Evolutionary conservation across 1,140 invertebrate genomes (phyloP), one percentile per base, ranked within the genome.

Genomic region (Pseudomyrmex sp.): DNA sequence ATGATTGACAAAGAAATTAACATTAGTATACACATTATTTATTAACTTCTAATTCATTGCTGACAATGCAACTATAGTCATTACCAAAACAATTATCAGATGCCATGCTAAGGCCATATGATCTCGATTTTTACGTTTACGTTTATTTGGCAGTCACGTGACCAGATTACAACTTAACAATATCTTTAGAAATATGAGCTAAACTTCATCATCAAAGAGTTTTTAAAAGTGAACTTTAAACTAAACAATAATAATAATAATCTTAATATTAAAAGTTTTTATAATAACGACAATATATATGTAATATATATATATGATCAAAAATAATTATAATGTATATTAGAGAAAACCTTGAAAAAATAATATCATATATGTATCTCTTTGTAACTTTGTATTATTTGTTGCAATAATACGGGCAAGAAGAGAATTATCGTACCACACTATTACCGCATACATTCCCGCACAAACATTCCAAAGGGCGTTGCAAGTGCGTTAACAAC

Each of bases 21-120:
- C 91, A 68, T 79, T 90, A 92, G 86, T 91, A 91, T 92, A 92
- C 88, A 91, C 85, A 92, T 91, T 85, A 75, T 93, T 93, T 93
- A 93, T 93, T 93, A 90, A 90, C 80, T 90, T 90, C 88, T 79
- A 79, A 3, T 79, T 79, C 54, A 70, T 79, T 73, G 89, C 86
- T 92, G 92, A 93, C 91, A 92, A 91, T 92, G 85, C 89, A 89
- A 90, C 85, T 92, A 85, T 92, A 88, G 85, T 91, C 80, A 83
- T 90, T 87, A 90, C 75, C 82, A 35, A 90, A 92, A 91, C 44
- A 12, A 66, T 87, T 89, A 90, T 90, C 90, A 90, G 86, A 82
- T 89, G 91, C 86, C 86, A 90, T 92, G 82, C 87, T 87, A 54
- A 79, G 76, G 35, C 52, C 20, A 54, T 18, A 50, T 56, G 26